These are phyloP conservation scores for Cephalopterus ornatus DNA, from an alignment of 2,113 vertebrate genomes.

Conservation along the genomic window DNA sequence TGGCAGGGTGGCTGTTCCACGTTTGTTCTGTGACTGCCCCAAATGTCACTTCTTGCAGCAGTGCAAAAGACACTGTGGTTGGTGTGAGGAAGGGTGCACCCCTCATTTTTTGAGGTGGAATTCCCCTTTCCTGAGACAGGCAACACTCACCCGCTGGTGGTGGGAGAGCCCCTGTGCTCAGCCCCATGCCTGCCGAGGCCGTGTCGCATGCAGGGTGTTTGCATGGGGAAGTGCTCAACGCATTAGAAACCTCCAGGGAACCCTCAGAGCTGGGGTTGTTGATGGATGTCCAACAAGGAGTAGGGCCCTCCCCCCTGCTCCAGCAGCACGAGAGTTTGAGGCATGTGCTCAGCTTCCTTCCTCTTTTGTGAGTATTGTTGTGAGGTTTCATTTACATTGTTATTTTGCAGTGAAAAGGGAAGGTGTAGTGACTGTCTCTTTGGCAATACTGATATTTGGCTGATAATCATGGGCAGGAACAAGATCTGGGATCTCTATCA, in stretches of 20 bases:
- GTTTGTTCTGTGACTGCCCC: neutral
- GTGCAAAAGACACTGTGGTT: fast-evolving
- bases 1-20: neutral
- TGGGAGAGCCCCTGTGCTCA: neutral
- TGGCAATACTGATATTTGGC: neutral
- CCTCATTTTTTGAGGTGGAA: neutral
- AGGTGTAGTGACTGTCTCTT: neutral
- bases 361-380: neutral
- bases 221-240: neutral
- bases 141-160: fast-evolving
- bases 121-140: neutral
- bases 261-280: neutral
- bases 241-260: neutral
- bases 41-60: neutral
- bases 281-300: neutral
- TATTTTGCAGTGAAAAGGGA: constrained; percentile 1
- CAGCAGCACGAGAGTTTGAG: neutral
- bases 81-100: fast-evolving
- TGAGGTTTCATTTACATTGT: constrained; percentile 5
- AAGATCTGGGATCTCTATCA: constrained; percentile 22
- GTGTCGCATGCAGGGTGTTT: neutral
- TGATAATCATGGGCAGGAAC: neutral
- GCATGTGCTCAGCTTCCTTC: constrained; percentile 40
- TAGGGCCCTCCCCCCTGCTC: fast-evolving
- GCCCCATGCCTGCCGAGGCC: neutral